Evolutionary conservation across 1,140 invertebrate species (phyloP).

Genomic region (Drosophila lowei): DNA sequence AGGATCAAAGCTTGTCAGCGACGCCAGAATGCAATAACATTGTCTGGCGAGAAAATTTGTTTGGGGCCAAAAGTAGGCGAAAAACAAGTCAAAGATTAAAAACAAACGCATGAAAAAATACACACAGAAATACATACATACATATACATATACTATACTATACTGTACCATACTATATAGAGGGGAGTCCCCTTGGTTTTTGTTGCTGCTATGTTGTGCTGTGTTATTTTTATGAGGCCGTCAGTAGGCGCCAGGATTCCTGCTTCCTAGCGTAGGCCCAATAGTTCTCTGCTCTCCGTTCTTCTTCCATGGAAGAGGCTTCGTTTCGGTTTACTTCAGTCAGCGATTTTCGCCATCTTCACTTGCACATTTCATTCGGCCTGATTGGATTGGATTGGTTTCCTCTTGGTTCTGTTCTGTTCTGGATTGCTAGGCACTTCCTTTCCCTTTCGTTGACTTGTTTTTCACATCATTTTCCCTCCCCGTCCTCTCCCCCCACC

Average conservation of each 20-base stretch:
- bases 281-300: constrained; percentile 9
- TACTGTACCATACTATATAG: constrained; percentile 27
- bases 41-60: constrained; percentile 61
- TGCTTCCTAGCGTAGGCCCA: constrained; percentile 67
- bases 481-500: background rate
- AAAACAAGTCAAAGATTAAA: constrained; percentile 79
- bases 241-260: constrained; percentile 73
- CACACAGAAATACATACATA: constrained; percentile 9
- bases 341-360: constrained; percentile 66
- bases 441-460: constrained; percentile 44
- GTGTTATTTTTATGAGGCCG: constrained; percentile 73
- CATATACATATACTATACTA: background rate
- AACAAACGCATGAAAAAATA: constrained; percentile 63
- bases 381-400: constrained; percentile 67
- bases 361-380: constrained; percentile 70
- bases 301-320: constrained; percentile 1
- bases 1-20: constrained; percentile 31
- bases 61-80: constrained; percentile 48
- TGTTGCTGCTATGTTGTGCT: constrained; percentile 40
- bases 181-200: constrained; percentile 19
- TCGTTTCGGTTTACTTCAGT: constrained; percentile 27
- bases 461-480: constrained; percentile 37
- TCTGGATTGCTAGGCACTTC: constrained; percentile 13
- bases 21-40: constrained; percentile 79
- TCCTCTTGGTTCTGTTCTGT: constrained; percentile 3